Evolutionary conservation across 2,113 vertebrate species (phyloP), one percentile per base, ranked within the genome.

Genomic region (Osmerus eperlanus): DNA sequence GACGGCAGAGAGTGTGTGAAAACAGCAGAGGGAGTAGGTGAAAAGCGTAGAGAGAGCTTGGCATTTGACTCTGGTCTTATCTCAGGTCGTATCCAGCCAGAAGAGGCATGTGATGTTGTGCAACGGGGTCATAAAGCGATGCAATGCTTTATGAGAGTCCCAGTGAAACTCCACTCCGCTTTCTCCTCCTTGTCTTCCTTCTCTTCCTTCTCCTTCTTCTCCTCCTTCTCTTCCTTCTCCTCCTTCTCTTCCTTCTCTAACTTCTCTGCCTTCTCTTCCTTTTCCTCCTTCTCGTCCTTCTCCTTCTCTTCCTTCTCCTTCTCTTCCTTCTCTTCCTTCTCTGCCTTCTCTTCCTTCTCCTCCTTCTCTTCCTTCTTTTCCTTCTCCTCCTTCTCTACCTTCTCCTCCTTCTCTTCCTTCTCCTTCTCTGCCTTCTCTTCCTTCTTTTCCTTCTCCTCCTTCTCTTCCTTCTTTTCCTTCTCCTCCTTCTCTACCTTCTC

Each of bases 91-190:
- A 91, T 90, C 85, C 85, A 78, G 3, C 71, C 77, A 83, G 80
- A 86, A 79, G 70, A 89, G 80, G 89, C 90, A 92, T 91, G 90
- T 90, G 88, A 90, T 83, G 81, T 92, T 92, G 89, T 82, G 88
- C 86, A 91, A 92, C 56, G 67, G 65, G 76, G 84, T 71, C 75
- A 88, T 92, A 92, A 93, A 92, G 73, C 64, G 72, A 77, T 36
- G 61, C 78, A 86, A 70, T 65, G 68, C 85, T 91, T 91, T 91
- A 90, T 85, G 88, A 88, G 89, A 68, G 47, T 8, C 62, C 81
- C 84, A 75, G 73, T 82, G 84, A 88, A 85, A 87, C 77, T 72
- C 3, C 29, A 54, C 51, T 54, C 18, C 72, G 29, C 70, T 61
- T 29, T 36, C 52, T 62, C 36, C 21, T 36, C 13, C 56, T 29